Conservation (phyloP, 2,113 vertebrate genomes). For the Channa maculata region DNA sequence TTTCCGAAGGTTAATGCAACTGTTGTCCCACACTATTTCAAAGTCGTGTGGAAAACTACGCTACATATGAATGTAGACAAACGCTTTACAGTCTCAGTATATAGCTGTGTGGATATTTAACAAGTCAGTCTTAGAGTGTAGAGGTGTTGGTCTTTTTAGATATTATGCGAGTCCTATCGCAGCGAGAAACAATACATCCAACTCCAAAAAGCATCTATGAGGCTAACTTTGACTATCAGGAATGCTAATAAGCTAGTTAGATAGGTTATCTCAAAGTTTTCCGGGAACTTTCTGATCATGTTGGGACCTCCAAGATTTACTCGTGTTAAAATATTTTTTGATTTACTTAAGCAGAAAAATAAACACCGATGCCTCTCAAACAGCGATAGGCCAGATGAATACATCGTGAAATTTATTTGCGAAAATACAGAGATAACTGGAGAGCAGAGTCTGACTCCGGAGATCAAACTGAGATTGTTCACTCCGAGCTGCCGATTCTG, state of each 20-base stretch:
- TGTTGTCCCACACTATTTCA: constrained; percentile 30
- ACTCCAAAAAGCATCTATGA: neutral
- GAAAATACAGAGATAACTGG: constrained; percentile 89
- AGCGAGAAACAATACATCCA: neutral
- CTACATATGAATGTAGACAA: too few species aligned
- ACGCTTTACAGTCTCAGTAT: too few species aligned
- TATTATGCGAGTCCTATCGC: too few species aligned
- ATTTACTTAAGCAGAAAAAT: neutral
- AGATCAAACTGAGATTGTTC: constrained; percentile 89
- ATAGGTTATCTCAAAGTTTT: neutral
- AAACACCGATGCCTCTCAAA: neutral
- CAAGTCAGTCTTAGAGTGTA: too few species aligned
- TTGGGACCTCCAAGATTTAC: fast-evolving
- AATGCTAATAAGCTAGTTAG: neutral
- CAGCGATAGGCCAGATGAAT: constrained; percentile 36
- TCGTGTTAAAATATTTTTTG: neutral
- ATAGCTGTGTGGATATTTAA: too few species aligned
- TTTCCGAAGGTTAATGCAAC: neutral
- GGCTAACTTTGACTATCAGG: too few species aligned
- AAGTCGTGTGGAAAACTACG: constrained; percentile 24
- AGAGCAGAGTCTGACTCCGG: constrained; percentile 88
- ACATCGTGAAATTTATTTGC: constrained; percentile 83
- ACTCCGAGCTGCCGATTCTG: constrained; percentile 92
- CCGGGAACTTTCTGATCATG: neutral
- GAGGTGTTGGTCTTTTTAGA: too few species aligned